Percentiles rank a stretch among this genome's conserved stretches.
These are phyloP conservation scores for Nasonia vitripennis DNA, from an alignment of 1,140 invertebrate genomes.

Conservation along the genomic window DNA sequence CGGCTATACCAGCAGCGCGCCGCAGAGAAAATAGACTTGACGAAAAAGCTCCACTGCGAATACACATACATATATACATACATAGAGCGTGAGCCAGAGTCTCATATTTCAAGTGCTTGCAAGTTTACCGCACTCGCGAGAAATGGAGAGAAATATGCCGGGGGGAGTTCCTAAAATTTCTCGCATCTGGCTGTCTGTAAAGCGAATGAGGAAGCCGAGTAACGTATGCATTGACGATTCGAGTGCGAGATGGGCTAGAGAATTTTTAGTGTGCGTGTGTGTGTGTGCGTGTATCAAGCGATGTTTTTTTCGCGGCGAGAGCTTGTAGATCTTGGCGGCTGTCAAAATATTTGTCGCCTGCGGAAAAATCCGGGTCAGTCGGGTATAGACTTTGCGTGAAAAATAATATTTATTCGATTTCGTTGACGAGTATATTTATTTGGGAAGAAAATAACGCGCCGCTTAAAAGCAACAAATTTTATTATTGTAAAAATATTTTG, in stretches of 20 bases:
- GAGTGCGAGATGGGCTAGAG: not conserved
- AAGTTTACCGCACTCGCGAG: conserved; percentile 25
- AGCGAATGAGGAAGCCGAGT: not conserved
- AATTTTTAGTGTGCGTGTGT: not conserved
- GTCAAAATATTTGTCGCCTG: not conserved
- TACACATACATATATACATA: too few relatives aligned
- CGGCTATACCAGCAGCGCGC: conserved; percentile 6
- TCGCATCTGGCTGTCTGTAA: not conserved
- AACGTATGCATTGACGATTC: not conserved
- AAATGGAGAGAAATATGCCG: conserved; percentile 19
- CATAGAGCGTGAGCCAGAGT: not conserved
- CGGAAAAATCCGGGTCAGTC: not conserved
- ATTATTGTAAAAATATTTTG: too few relatives aligned
- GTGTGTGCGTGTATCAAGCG: not conserved
- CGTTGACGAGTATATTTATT: not conserved
- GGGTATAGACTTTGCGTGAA: not conserved
- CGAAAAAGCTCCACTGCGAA: conserved; percentile 5
- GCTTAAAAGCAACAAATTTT: too few relatives aligned
- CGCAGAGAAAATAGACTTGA: not conserved
- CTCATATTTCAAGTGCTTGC: conserved; percentile 52
- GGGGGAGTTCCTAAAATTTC: not conserved
- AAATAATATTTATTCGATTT: not conserved
- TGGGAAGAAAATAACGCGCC: too few relatives aligned
- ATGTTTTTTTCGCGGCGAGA: not conserved
- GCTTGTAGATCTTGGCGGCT: not conserved